These are phyloP conservation scores for Enteromius treurensis DNA, from an alignment of 2,797 vertebrate genomes.

Conservation along the genomic window DNA sequence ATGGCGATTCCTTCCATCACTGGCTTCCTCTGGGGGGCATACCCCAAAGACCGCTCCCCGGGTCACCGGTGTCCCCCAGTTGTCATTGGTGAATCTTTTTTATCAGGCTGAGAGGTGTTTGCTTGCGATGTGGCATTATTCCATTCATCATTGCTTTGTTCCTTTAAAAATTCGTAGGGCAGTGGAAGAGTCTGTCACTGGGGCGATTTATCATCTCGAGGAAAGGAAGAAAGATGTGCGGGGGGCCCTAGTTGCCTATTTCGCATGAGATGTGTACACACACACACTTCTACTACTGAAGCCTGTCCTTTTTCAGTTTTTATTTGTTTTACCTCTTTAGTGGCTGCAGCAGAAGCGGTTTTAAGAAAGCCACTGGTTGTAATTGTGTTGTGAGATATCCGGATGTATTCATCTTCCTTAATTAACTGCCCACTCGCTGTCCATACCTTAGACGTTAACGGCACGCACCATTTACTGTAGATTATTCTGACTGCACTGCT, in stretches of 20 bases:
- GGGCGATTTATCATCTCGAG: constrained; percentile 82
- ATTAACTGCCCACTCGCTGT: constrained; percentile 45
- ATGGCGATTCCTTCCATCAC: constrained; percentile 89
- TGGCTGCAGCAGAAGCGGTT: constrained; percentile 24
- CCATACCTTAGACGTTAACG: constrained; percentile 47
- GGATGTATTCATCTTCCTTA: constrained; percentile 43
- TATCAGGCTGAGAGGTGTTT: constrained; percentile 82
- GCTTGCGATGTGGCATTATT: constrained; percentile 82
- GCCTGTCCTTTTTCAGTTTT: constrained; percentile 11
- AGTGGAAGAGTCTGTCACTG: constrained; percentile 75
- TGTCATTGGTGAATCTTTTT: constrained; percentile 88
- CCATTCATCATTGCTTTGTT: constrained; percentile 87
- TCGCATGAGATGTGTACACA: constrained; percentile 66
- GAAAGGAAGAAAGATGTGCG: constrained; percentile 67
- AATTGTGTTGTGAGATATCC: constrained; percentile 39
- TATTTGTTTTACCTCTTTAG: constrained; percentile 18
- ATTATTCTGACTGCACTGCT: constrained; percentile 42
- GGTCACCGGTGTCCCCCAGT: constrained; percentile 87
- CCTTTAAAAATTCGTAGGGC: constrained; percentile 85
- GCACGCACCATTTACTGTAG: constrained; percentile 52
- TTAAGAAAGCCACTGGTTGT: constrained; percentile 3
- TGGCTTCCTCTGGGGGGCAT: constrained; percentile 80
- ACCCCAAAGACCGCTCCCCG: constrained; percentile 85
- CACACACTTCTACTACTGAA: constrained; percentile 17
- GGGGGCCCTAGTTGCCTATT: constrained; percentile 74